These are phyloP conservation scores for Brachyopa scutellaris DNA, from an alignment of 2,888 invertebrate species.

Conservation along the genomic window DNA sequence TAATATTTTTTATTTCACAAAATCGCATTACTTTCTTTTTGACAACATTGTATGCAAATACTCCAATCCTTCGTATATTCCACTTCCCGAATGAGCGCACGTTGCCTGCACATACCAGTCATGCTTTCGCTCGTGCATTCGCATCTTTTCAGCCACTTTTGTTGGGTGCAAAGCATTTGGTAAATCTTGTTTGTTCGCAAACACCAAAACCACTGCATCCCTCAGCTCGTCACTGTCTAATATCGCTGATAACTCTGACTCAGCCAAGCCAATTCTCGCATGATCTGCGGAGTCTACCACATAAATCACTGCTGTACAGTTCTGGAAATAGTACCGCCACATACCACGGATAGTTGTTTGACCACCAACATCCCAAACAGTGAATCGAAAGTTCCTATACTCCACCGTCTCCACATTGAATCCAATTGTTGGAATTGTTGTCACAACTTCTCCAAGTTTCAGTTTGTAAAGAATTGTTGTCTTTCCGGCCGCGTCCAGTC, in stretches of 20 bases:
- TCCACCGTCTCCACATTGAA: constrained; percentile 78
- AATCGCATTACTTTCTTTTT: constrained; percentile 66
- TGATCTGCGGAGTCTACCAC: constrained; percentile 77
- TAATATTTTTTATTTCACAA: no score
- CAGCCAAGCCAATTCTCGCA: constrained; percentile 74
- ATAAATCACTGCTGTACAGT: constrained; percentile 76
- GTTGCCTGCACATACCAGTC: constrained; percentile 74
- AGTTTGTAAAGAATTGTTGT: no score
- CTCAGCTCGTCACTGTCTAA: constrained; percentile 74
- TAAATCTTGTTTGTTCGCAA: constrained; percentile 78
- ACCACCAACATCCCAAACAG: constrained; percentile 79
- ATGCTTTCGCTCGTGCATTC: constrained; percentile 72
- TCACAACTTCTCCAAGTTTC: constrained; percentile 76
- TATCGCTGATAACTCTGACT: constrained; percentile 75
- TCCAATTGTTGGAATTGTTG: constrained; percentile 78
- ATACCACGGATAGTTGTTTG: constrained; percentile 76
- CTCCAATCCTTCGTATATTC: constrained; percentile 74
- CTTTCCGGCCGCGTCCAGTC: constrained; percentile 79
- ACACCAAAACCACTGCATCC: constrained; percentile 75
- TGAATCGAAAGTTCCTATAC: constrained; percentile 77
- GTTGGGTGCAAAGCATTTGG: constrained; percentile 74
- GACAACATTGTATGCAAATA: constrained; percentile 73
- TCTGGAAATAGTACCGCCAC: constrained; percentile 78
- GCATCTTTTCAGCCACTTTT: constrained; percentile 71
- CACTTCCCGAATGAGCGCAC: constrained; percentile 72